These are phyloP conservation scores for Brachionus koreanus DNA, from an alignment of 1,140 invertebrate genomes.

Conservation along the genomic window DNA sequence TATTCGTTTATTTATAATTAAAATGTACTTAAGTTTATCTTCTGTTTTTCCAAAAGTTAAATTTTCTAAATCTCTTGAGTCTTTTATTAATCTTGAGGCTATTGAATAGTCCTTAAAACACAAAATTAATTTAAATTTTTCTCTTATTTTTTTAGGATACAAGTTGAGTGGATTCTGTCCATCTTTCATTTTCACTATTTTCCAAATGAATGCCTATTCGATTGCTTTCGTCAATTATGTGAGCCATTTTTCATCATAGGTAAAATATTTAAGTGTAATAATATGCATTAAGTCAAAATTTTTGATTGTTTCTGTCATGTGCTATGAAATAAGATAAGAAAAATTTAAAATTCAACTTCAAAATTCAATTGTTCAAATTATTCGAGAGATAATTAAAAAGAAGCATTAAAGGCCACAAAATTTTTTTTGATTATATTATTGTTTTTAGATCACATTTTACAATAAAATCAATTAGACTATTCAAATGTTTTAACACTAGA, in stretches of 20 bases:
- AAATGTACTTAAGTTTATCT: slow-evolving; percentile 54
- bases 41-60: slow-evolving; percentile 56
- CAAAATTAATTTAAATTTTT: not conserved
- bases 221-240: not conserved
- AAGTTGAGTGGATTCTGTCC: not conserved
- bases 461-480: too few species aligned
- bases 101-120: slow-evolving; percentile 53
- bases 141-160: not conserved
- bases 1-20: not conserved
- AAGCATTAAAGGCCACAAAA: too few species aligned
- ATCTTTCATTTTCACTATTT: not conserved
- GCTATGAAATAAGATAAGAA: not conserved
- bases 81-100: slow-evolving; percentile 57
- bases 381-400: too few species aligned
- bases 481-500: too few species aligned
- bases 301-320: not conserved
- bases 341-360: too few species aligned
- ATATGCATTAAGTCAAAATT: not conserved
- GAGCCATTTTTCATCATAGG: not conserved
- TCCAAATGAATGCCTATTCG: not conserved
- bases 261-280: not conserved
- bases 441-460: too few species aligned
- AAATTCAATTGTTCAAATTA: too few species aligned
- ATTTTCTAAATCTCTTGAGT: slow-evolving; percentile 58
- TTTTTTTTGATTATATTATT: too few species aligned